phyloP scores from a whole-genome alignment of 2,888 invertebrate genomes.

The Cactoblastis cactorum region DNA sequence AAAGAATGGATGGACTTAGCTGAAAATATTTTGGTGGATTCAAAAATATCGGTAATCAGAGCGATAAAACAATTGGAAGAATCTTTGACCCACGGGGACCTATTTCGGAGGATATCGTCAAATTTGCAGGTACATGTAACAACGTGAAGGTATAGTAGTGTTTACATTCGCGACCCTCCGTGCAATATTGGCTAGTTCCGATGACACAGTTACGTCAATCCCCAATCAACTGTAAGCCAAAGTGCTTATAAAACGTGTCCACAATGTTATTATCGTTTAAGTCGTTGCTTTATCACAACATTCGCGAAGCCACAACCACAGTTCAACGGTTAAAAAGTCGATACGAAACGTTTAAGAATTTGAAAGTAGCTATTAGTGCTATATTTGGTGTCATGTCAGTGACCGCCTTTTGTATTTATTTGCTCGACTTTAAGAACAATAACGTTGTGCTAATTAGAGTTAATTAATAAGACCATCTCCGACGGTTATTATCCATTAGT shows the following conservation, averaged over 20 bases:
- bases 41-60: constrained; percentile 75
- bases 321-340: background rate
- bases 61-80: constrained; percentile 80
- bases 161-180: background rate
- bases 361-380: constrained; percentile 5
- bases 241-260: background rate
- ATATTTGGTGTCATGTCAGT: constrained; percentile 9
- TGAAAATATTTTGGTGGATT: constrained; percentile 82
- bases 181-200: background rate
- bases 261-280: background rate
- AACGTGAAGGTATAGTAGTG: background rate
- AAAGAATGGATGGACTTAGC: constrained; percentile 81
- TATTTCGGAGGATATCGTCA: constrained; percentile 81
- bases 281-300: background rate
- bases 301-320: constrained; percentile 6
- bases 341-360: constrained; percentile 3
- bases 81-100: constrained; percentile 80
- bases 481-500: background rate
- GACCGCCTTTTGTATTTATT: constrained; percentile 12
- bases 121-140: constrained; percentile 64
- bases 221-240: background rate
- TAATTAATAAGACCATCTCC: background rate
- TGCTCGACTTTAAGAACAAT: constrained; percentile 1
- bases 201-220: constrained; percentile 13
- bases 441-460: constrained; percentile 1